Evolutionary conservation across 1,140 invertebrate species (phyloP).

Genomic region (Homalodisca vitripennis): DNA sequence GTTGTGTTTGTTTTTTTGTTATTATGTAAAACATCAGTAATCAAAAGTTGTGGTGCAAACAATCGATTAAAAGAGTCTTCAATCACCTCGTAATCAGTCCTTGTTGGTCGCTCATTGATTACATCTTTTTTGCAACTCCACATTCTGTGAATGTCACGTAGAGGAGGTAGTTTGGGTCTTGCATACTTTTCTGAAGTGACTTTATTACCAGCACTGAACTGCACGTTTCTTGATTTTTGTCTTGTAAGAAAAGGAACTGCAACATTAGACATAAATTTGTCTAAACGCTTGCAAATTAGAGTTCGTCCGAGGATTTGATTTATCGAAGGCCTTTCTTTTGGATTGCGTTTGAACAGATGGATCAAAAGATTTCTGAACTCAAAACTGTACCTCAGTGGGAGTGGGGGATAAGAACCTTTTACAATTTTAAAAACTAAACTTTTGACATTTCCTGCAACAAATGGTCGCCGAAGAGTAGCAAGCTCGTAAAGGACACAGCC

Average conservation of each 20-base stretch:
- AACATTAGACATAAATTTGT: constrained; percentile 9
- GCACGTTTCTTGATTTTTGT: not conserved
- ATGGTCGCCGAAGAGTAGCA: constrained; percentile 2
- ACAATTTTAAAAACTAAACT: constrained; percentile 22
- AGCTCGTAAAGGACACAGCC: constrained; percentile 17
- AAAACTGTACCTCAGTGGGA: constrained; percentile 18
- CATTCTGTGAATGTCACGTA: not conserved
- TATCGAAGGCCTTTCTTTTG: constrained; percentile 18
- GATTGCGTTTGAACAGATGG: constrained; percentile 6
- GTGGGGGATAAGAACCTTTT: constrained; percentile 5
- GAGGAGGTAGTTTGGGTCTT: not conserved
- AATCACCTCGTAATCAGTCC: no score
- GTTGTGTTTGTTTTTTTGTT: not conserved
- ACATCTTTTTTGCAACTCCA: not conserved
- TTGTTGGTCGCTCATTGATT: no score
- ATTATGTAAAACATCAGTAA: not conserved
- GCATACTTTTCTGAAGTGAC: not conserved
- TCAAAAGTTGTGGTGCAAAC: not conserved
- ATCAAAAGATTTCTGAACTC: constrained; percentile 12
- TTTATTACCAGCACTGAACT: not conserved
- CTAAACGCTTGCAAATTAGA: not conserved
- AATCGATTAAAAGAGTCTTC: not conserved
- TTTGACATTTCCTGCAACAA: constrained; percentile 12
- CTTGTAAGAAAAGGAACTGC: not conserved
- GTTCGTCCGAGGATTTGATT: constrained; percentile 5